Evolutionary conservation across 2,888 invertebrate genomes (phyloP), one percentile per base, ranked within the genome.

Genomic region (Patella depressa): DNA sequence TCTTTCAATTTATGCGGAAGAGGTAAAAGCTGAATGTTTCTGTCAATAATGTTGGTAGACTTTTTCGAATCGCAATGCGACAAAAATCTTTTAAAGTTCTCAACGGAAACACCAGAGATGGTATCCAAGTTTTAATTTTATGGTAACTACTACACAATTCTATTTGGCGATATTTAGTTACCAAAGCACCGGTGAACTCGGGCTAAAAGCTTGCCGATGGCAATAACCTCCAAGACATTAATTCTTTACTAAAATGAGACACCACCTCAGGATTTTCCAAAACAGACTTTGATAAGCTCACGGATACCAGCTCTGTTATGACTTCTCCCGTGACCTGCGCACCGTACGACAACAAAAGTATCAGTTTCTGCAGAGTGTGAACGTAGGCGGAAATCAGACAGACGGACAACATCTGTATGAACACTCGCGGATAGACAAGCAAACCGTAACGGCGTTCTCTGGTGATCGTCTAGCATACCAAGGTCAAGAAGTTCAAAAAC

Each of bases 201-300:
- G 88, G 89, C 19, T 79, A 80, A 74, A 87, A 87, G 7, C 89
- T 88, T 65, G 88, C 87, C 12, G 87, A 86, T 75, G 87, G 80
- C 34, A 89, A 77, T 17, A 89, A 80, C 76, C 87, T 82, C 87
- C 87, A 89, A 17, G 88, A 85, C 71, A 85, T 73, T 55, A 89
- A 79, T 72, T 89, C 89, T 75, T 85, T 84, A 75, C 88, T 88
- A 57, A 81, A 81, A 69, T 86, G 87, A 53, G 84, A 84, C 69
- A 89, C 82, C 14, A 89, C 85, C 81, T 89, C 89, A 9, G 89
- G 89, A 77, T 89, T 89, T 79, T 88, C 89, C 54, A 89, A 80
- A 73, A 89, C 86, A 29, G 87, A 86, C 74, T 88, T 89, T 53
- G 89, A 87, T 69, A 89, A 80, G 24, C 86, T 88, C 17, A 89